These are phyloP conservation scores for Hippocampus mohnikei DNA, from an alignment of 2,113 vertebrate species.

Conservation along the genomic window DNA sequence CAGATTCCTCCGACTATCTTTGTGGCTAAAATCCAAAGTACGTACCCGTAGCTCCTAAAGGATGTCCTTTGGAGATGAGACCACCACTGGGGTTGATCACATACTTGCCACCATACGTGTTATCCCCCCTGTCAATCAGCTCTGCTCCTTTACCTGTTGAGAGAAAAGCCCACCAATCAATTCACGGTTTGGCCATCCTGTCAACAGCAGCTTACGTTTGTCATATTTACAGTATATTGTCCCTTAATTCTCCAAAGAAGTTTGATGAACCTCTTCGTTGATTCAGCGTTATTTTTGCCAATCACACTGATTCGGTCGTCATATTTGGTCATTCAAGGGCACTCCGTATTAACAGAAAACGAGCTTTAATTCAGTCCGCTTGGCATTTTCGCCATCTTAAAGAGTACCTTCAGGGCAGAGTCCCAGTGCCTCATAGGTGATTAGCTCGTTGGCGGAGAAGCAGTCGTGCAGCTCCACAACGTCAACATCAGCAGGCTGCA, in stretches of 20 bases:
- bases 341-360: no score
- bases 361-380: no score
- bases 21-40: background rate
- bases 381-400: no score
- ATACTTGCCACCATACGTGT: conserved; percentile 94
- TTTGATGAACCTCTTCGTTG: no score
- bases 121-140: conserved; percentile 93
- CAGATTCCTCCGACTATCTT: conserved; percentile 41
- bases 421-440: conserved; percentile 93
- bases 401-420: conserved; percentile 86
- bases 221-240: no score
- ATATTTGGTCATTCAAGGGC: no score
- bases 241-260: no score
- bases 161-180: background rate
- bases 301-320: no score
- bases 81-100: conserved; percentile 96
- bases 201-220: background rate
- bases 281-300: no score
- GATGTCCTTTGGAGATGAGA: conserved; percentile 97
- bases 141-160: conserved; percentile 81
- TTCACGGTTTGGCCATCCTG: background rate
- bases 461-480: conserved; percentile 97
- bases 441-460: conserved; percentile 89
- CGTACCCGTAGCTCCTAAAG: conserved; percentile 94
- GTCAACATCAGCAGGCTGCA: conserved; percentile 80